Percentiles rank a stretch among this genome's conserved stretches.
Conservation (phyloP, 2,888 invertebrate species). For the Apodemia arnacis region DNA sequence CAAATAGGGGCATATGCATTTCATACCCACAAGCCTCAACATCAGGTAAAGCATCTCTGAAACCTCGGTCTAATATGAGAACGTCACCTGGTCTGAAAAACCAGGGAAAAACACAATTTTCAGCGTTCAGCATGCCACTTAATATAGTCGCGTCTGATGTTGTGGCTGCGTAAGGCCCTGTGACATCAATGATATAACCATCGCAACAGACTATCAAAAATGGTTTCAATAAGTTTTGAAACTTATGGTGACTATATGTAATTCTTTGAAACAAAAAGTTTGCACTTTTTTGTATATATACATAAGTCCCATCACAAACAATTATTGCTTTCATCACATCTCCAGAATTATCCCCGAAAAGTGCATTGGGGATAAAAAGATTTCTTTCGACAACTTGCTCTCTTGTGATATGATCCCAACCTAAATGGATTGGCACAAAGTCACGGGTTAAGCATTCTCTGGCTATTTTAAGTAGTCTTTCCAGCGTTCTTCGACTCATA, state of each 20-base stretch:
- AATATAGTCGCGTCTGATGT: conserved; percentile 53
- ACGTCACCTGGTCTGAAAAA: conserved; percentile 21
- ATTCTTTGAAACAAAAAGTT: conserved; percentile 70
- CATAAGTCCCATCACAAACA: conserved; percentile 66
- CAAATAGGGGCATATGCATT: conserved; percentile 34
- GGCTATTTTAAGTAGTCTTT: conserved; percentile 90
- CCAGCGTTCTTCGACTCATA: conserved; percentile 81
- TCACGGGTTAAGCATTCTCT: conserved; percentile 61
- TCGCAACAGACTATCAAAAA: conserved; percentile 60
- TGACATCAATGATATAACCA: conserved; percentile 65
- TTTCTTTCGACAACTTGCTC: conserved; percentile 58
- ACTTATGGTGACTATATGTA: conserved; percentile 67
- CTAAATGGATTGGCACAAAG: conserved; percentile 56
- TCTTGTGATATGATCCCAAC: conserved; percentile 59
- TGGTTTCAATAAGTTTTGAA: conserved; percentile 60
- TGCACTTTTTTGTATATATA: conserved; percentile 71
- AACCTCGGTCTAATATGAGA: conserved; percentile 2
- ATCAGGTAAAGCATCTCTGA: conserved; percentile 17
- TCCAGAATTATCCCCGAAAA: conserved; percentile 21
- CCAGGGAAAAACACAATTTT: conserved; percentile 15
- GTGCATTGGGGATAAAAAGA: conserved; percentile 28
- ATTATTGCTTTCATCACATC: conserved; percentile 36
- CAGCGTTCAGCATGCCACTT: conserved; percentile 37
- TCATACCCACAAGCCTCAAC: conserved; percentile 30
- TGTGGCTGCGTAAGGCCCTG: conserved; percentile 56